These are phyloP conservation scores for Odontamblyopus rebecca DNA, from an alignment of 2,797 vertebrate genomes.

Conservation along the genomic window DNA sequence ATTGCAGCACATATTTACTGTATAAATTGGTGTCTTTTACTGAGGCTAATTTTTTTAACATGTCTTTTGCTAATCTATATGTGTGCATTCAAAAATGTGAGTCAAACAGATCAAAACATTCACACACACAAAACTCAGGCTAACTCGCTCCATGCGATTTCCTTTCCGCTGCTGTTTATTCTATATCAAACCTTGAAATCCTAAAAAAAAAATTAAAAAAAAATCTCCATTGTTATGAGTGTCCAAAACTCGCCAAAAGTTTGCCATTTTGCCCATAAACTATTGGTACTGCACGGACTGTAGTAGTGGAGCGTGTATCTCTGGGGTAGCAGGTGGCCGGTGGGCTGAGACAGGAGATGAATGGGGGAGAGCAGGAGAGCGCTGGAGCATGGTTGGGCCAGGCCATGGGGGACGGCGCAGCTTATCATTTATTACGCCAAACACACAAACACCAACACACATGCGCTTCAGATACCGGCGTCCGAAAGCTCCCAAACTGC, in stretches of 20 bases:
- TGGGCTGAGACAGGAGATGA: conserved; percentile 66
- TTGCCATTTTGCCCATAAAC: background rate
- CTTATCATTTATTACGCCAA: conserved; percentile 75
- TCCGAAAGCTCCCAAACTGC: conserved; percentile 27
- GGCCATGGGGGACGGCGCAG: conserved; percentile 70
- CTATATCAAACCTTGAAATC: too few relatives aligned
- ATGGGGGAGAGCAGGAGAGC: conserved; percentile 64
- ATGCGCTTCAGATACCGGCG: conserved; percentile 24
- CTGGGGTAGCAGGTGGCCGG: conserved; percentile 72
- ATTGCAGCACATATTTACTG: too few relatives aligned
- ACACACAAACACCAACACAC: conserved; percentile 30
- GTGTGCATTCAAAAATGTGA: background rate
- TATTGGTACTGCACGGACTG: conserved; percentile 4
- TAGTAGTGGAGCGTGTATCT: conserved; percentile 44
- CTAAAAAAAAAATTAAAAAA: too few relatives aligned
- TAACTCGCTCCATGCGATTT: too few relatives aligned
- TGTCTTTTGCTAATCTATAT: too few relatives aligned
- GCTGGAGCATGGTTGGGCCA: conserved; percentile 65
- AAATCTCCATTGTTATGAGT: background rate
- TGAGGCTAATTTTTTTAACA: too few relatives aligned
- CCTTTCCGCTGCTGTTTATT: too few relatives aligned
- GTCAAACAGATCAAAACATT: too few relatives aligned
- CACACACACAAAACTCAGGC: too few relatives aligned
- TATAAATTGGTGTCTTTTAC: too few relatives aligned
- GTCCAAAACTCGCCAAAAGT: background rate